Base-by-base conservation (phyloP, 2,113 vertebrate species). In the Scortum barcoo region DNA sequence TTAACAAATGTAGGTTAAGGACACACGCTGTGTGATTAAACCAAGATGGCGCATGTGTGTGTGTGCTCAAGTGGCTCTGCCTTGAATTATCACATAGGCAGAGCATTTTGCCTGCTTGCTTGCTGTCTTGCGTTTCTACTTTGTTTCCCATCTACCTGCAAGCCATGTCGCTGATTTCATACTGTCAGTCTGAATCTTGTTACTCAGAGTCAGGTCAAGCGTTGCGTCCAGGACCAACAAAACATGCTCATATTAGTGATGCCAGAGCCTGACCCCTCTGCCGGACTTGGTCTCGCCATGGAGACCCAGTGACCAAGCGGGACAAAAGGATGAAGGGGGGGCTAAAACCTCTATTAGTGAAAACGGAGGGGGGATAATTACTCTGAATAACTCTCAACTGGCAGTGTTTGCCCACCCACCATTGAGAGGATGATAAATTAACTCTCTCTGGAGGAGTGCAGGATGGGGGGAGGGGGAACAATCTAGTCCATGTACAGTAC, bases 331-430 rank as follows among this genome's bases (percentile, higher is more conserved):
- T 14, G 13, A 30, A 60, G 66, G 65, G 81, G 81, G 77, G 84
- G 38, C 30, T 86, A 72, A 86, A 90, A 76, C 81, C 74, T 81
- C 80, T 70, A 84, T 87, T 89, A 89, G 88, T 77, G 72, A 80
- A 89, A 88, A 87, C 79, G 81, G 54, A 82, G 86, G 90, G 80
- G 88, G 72, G 68, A 83, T 85, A 88, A 90, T 91, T 89, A 88
- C 89, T 91, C 69, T 76, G 76, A 93, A 89, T 90, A 85, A 91
- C 87, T 90, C 76, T 89, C 80, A 80, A 89, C 86, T 73, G 82
- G 76, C 78, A 63, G 84, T 83, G 89, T 83, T 70, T 72, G 90
- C 85, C 87, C 88, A 90, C 86, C 87, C 90, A 82, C 88, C 80
- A 79, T 81, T 86, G 63, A 85, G 87, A 83, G 56, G 20, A 69